Conservation (phyloP, 1,140 invertebrate genomes). For the Semibalanus balanoides region DNA sequence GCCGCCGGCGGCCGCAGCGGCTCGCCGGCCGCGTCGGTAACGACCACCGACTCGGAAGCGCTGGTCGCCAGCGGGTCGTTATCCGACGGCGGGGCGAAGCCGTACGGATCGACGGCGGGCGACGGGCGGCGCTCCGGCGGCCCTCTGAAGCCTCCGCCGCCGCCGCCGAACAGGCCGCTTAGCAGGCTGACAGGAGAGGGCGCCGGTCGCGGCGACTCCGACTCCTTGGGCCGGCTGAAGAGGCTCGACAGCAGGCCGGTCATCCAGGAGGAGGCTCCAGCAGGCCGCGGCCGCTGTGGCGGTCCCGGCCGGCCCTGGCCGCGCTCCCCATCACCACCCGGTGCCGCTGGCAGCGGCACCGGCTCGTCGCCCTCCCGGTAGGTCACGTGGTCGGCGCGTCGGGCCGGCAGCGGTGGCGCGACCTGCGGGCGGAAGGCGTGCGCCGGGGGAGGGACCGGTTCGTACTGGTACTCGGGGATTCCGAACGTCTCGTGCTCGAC, state of each 20-base stretch:
- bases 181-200: background rate
- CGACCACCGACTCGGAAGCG: background rate
- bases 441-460: background rate
- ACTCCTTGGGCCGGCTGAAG: background rate
- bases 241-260: background rate
- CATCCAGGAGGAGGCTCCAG: background rate
- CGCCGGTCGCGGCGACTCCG: background rate
- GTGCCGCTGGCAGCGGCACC: no score
- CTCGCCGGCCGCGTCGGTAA: background rate
- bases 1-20: background rate
- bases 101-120: background rate
- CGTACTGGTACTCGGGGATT: background rate
- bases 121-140: background rate
- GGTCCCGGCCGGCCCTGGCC: background rate
- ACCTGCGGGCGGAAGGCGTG: background rate
- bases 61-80: background rate
- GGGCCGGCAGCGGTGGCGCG: no score
- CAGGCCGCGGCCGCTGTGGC: no score
- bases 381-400: no score
- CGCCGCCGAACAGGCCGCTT: background rate
- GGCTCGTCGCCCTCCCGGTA: background rate
- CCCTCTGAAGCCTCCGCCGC: no score
- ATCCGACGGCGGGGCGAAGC: background rate
- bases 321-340: background rate
- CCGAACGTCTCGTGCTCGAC: background rate